Percentiles rank a stretch among this genome's conserved stretches.
Conservation (phyloP, 1,140 invertebrate genomes). For the Micrasema longulum region DNA sequence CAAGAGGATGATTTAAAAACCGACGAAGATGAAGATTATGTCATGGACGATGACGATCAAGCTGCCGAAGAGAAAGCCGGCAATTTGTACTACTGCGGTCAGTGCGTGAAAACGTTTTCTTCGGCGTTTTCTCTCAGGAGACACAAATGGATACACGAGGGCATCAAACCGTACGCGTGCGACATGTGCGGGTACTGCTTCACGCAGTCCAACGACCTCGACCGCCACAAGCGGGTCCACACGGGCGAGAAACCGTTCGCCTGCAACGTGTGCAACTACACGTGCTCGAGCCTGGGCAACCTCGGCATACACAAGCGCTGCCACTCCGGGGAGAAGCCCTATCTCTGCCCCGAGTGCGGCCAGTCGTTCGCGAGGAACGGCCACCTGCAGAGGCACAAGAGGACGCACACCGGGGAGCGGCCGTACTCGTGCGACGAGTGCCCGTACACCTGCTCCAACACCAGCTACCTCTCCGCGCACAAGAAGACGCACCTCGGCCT, state of each 20-base stretch:
- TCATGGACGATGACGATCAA: neutral
- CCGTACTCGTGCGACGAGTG: slow-evolving; percentile 25
- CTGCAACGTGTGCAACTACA: slow-evolving; percentile 22
- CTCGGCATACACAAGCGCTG: slow-evolving; percentile 18
- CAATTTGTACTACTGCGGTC: neutral
- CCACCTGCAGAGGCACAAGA: neutral
- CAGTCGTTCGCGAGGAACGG: slow-evolving; percentile 2
- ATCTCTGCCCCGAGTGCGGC: slow-evolving; percentile 10
- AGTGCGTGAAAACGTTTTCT: slow-evolving; percentile 5
- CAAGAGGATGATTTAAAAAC: neutral
- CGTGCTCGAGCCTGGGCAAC: neutral
- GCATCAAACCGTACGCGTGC: slow-evolving; percentile 19
- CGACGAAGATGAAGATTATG: neutral
- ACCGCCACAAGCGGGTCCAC: slow-evolving; percentile 21
- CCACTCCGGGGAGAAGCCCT: slow-evolving; percentile 25
- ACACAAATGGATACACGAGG: slow-evolving; percentile 28
- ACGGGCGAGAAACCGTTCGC: slow-evolving; percentile 31
- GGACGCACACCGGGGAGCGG: slow-evolving; percentile 16
- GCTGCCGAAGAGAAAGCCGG: neutral
- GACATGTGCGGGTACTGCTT: slow-evolving; percentile 23
- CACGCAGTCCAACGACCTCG: slow-evolving; percentile 19
- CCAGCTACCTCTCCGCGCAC: slow-evolving; percentile 5
- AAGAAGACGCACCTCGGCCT: slow-evolving; percentile 20
- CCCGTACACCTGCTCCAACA: neutral
- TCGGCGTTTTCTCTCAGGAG: slow-evolving; percentile 8